These are phyloP conservation scores for Pheosia gnoma DNA, from an alignment of 2,888 invertebrate genomes.

Conservation along the genomic window DNA sequence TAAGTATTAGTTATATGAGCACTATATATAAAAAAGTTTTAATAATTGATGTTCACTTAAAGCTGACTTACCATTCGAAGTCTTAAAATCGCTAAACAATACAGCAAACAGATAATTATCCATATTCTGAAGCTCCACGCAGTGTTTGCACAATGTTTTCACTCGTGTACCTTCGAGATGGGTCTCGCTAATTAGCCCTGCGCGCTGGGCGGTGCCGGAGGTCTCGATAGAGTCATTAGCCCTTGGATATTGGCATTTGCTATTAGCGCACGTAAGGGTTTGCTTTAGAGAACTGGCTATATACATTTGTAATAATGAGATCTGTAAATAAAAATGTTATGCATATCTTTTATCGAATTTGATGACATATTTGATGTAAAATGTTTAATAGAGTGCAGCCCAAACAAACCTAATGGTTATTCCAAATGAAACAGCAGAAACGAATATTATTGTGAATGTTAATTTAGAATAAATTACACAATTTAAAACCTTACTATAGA, in stretches of 20 bases:
- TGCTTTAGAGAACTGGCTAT: background rate
- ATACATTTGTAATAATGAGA: background rate
- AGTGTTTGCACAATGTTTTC: background rate
- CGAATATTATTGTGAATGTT: no score
- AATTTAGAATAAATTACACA: no score
- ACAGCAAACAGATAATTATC: slow-evolving; percentile 14
- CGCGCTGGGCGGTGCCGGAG: slow-evolving; percentile 5
- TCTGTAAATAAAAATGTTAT: background rate
- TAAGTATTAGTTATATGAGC: no score
- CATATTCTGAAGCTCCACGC: slow-evolving; percentile 9
- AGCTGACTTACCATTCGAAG: background rate
- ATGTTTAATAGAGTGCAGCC: no score
- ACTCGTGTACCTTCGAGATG: background rate
- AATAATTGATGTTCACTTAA: no score
- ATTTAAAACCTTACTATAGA: no score
- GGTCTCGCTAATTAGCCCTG: background rate
- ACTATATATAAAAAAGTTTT: no score
- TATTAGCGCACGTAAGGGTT: slow-evolving; percentile 23
- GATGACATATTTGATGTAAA: no score
- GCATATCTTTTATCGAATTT: no score
- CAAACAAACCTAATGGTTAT: no score
- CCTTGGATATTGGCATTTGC: slow-evolving; percentile 36
- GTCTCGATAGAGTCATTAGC: slow-evolving; percentile 48
- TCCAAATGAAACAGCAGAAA: no score
- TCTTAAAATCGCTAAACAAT: slow-evolving; percentile 7